phyloP scores from a whole-genome alignment of 2,113 vertebrate genomes.

The Cyanistes caeruleus region DNA sequence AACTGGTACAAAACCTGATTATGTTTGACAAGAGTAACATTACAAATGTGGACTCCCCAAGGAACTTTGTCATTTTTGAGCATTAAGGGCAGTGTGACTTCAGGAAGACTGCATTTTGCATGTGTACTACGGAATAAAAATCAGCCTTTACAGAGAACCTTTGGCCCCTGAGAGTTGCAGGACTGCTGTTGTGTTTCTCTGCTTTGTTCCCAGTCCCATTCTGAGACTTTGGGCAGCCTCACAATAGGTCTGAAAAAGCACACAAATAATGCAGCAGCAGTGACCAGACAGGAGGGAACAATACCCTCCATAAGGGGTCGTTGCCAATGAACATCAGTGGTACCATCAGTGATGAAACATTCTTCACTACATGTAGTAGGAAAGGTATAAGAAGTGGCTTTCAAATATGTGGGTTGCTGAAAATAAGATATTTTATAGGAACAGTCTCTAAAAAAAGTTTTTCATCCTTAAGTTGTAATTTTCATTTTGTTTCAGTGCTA shows the following conservation, averaged over 20 bases:
- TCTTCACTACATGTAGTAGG: not conserved
- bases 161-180: not conserved
- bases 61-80: slow-evolving; percentile 43
- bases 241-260: not conserved
- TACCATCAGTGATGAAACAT: not conserved
- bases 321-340: not conserved
- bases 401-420: not conserved
- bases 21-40: slow-evolving; percentile 2
- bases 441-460: not conserved
- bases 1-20: slow-evolving; percentile 31
- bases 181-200: not conserved
- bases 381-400: not conserved
- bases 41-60: not conserved
- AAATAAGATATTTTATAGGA: not conserved
- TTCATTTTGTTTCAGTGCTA: not conserved
- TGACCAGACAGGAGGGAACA: not conserved
- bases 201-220: not conserved
- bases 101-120: not conserved
- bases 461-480: not conserved
- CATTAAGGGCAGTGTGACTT: not conserved
- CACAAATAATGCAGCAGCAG: not conserved
- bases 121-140: not conserved
- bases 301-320: not conserved
- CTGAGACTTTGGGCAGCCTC: not conserved
- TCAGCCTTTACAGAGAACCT: not conserved